These are phyloP conservation scores for Hepsetus odoe DNA, from an alignment of 2,113 vertebrate species.

Conservation along the genomic window DNA sequence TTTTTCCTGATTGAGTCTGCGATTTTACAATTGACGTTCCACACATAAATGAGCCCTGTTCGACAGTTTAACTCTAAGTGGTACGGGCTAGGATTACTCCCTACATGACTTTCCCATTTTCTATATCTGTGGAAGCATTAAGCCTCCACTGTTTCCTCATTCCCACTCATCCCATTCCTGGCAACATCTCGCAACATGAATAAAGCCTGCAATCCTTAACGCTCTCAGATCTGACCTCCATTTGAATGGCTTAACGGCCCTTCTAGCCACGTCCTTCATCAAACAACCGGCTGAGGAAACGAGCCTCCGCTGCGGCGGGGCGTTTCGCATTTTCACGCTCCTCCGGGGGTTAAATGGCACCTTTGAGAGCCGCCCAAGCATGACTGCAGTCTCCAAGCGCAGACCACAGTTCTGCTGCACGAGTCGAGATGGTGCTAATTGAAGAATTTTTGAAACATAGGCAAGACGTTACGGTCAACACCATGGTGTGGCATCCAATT, in stretches of 20 bases:
- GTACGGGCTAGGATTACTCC: too few relatives aligned
- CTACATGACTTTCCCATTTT: neutral
- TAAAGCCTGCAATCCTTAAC: neutral
- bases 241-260: neutral
- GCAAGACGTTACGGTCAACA: too few relatives aligned
- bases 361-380: neutral
- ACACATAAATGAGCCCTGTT: too few relatives aligned
- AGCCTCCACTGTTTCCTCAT: neutral
- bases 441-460: neutral
- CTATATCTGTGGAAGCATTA: neutral
- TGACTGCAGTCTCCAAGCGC: neutral
- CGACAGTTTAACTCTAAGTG: too few relatives aligned
- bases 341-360: slow-evolving; percentile 11
- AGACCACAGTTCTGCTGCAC: neutral
- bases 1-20: too few relatives aligned
- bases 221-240: neutral
- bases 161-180: neutral
- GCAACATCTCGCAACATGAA: neutral
- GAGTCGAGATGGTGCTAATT: neutral
- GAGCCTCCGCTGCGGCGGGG: neutral
- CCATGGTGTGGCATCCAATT: too few relatives aligned
- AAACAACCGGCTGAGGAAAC: neutral
- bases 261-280: neutral
- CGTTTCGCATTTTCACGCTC: neutral
- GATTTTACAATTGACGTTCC: too few relatives aligned